Evolutionary conservation across 2,797 vertebrate genomes (phyloP).

Genomic region (Anolis apletophallus): DNA sequence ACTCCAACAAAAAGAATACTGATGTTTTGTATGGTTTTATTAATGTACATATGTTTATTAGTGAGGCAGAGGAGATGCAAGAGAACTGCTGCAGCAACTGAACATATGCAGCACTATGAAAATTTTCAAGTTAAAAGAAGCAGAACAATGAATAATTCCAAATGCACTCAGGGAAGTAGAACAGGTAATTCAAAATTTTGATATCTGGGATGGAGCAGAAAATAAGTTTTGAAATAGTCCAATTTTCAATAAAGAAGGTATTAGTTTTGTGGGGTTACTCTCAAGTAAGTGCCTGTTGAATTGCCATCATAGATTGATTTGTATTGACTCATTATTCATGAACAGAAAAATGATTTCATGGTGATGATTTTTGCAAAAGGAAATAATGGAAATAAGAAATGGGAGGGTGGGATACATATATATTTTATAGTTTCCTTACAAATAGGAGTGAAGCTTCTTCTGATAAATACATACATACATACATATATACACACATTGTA

Average conservation of each 20-base stretch:
- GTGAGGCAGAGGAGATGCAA: neutral
- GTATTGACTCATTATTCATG: neutral
- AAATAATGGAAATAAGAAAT: neutral
- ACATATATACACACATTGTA: slow-evolving; percentile 53
- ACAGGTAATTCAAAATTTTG: neutral
- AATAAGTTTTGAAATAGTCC: neutral
- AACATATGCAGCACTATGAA: neutral
- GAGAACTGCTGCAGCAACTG: neutral
- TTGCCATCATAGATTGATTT: neutral
- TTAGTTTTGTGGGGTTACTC: neutral
- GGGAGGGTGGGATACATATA: neutral
- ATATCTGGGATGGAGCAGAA: neutral
- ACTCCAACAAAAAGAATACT: neutral
- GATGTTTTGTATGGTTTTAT: neutral
- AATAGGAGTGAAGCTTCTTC: slow-evolving; percentile 44
- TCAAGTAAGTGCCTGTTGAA: neutral
- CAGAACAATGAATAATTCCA: neutral
- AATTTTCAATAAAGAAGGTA: neutral
- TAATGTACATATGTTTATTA: neutral
- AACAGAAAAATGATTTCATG: neutral
- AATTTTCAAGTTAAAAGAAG: neutral
- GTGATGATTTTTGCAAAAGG: neutral
- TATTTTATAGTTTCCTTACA: neutral
- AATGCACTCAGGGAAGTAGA: neutral
- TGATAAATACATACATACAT: slow-evolving; percentile 57